Evolutionary conservation across 2,888 invertebrate species (phyloP).

Genomic region (Masnerella sp.): DNA sequence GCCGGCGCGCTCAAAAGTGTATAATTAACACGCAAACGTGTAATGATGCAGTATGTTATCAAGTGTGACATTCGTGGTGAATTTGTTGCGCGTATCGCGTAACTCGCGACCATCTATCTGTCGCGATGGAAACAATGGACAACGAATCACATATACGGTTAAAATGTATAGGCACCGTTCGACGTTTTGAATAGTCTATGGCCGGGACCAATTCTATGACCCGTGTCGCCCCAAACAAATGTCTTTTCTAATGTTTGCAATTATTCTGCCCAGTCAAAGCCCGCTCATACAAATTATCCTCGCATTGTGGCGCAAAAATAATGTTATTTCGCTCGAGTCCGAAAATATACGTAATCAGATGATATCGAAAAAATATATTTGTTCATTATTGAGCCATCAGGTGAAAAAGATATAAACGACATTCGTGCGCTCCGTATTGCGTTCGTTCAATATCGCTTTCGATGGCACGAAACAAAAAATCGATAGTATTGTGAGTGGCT

Average conservation of each 20-base stretch:
- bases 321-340: no score
- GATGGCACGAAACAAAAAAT: slow-evolving; percentile 4
- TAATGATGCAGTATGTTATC: slow-evolving; percentile 52
- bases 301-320: no score
- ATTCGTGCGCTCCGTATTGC: slow-evolving; percentile 17
- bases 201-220: slow-evolving; percentile 39
- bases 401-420: slow-evolving; percentile 13
- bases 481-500: neutral
- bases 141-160: slow-evolving; percentile 29
- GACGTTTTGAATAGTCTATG: slow-evolving; percentile 36
- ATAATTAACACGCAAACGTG: slow-evolving; percentile 45
- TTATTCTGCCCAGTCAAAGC: slow-evolving; percentile 23
- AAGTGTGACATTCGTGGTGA: slow-evolving; percentile 51
- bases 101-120: slow-evolving; percentile 45
- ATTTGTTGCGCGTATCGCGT: slow-evolving; percentile 48
- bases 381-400: slow-evolving; percentile 7
- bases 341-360: no score
- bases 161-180: slow-evolving; percentile 24
- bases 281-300: slow-evolving; percentile 3
- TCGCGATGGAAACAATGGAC: slow-evolving; percentile 50
- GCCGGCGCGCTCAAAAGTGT: slow-evolving; percentile 32
- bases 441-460: slow-evolving; percentile 16
- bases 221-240: slow-evolving; percentile 34
- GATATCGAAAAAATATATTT: slow-evolving; percentile 1
- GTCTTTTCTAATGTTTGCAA: slow-evolving; percentile 32